Base-by-base conservation (phyloP, 2,888 invertebrate species). In the Agelastica alni region DNA sequence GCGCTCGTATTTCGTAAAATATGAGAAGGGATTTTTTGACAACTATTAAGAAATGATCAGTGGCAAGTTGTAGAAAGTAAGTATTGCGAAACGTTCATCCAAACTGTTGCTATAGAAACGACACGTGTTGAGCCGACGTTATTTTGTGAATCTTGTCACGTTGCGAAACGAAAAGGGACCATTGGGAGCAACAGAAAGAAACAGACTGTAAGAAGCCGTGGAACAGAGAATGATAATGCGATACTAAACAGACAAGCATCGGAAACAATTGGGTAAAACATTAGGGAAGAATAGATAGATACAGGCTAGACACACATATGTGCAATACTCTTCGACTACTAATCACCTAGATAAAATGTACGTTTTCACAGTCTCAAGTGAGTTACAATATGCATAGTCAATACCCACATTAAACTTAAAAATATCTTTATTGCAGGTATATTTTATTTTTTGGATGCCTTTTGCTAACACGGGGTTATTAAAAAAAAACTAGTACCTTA, bases 141-240 rank as follows among this genome's bases (percentile, higher is more conserved):
- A 74, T 75, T 75, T 77, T 75, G 74, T 69, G 74, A 77, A 75
- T 76, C 77, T 75, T 75, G 75, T 76, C 77, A 77, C 77, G 77
- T 77, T 76, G 74, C 70, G 70, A 75, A 75, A 75, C 75, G 75
- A 76, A 76, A 76, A 75, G 74, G 75, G 74, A 74, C 73, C 73
- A 70, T 64, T 69, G 75, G 72, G 74, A 74, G 70, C 59, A 56
- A 58, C 62, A 61, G 61, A 66, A 60, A 60, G 62, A 64, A 63
- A 61, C 63, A 62, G 62, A 47, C 53, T 42, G 57, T 57, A 61
- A 57, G 59, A 57, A 60, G 65, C 61, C 59, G 63, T 63, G 61
- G 64, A 61, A 65, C 58, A 59, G 57, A 67, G 66, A 70, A 63
- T 56, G 65, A 68, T 69, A 70, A 62, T 66, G 63, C 62, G 66